Conservation (phyloP, 2,888 invertebrate species). For the Drosophila neotestacea region DNA sequence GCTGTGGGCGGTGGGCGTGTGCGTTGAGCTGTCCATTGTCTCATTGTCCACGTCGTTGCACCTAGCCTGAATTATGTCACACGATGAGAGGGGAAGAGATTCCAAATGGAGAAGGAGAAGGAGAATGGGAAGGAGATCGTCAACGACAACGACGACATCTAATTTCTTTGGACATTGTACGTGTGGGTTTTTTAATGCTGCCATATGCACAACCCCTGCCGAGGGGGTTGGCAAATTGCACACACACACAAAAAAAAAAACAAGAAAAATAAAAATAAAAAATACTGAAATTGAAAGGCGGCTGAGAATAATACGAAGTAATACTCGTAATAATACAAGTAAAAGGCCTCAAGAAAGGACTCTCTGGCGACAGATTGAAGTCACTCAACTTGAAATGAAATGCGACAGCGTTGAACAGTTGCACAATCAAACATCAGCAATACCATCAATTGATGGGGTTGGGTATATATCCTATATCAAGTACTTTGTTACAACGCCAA, state of each 20-base stretch:
- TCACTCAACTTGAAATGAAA: slow-evolving; percentile 84
- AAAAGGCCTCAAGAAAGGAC: slow-evolving; percentile 68
- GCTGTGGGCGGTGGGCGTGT: slow-evolving; percentile 40
- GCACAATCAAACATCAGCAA: slow-evolving; percentile 71
- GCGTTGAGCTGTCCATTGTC: slow-evolving; percentile 68
- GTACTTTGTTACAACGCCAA: not conserved
- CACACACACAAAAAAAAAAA: slow-evolving; percentile 25
- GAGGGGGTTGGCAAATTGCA: slow-evolving; percentile 63
- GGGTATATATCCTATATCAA: slow-evolving; percentile 27
- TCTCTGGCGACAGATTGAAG: slow-evolving; percentile 84
- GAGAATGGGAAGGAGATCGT: slow-evolving; percentile 1
- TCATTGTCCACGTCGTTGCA: slow-evolving; percentile 70
- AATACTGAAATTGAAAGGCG: slow-evolving; percentile 26
- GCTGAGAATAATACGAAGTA: slow-evolving; percentile 43
- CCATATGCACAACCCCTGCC: slow-evolving; percentile 84
- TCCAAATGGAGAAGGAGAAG: not conserved
- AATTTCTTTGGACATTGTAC: slow-evolving; percentile 80
- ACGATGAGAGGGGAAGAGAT: slow-evolving; percentile 33
- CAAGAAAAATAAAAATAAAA: slow-evolving; percentile 25
- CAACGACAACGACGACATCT: slow-evolving; percentile 60
- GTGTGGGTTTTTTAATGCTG: slow-evolving; percentile 84
- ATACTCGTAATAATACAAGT: slow-evolving; percentile 54
- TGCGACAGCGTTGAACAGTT: slow-evolving; percentile 81
- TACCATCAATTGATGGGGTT: slow-evolving; percentile 4
- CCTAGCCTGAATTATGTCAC: slow-evolving; percentile 81